Percentiles rank a stretch among this genome's conserved stretches.
These are phyloP conservation scores for Drosophila mauritiana DNA, from an alignment of 1,140 invertebrate species.

Conservation along the genomic window DNA sequence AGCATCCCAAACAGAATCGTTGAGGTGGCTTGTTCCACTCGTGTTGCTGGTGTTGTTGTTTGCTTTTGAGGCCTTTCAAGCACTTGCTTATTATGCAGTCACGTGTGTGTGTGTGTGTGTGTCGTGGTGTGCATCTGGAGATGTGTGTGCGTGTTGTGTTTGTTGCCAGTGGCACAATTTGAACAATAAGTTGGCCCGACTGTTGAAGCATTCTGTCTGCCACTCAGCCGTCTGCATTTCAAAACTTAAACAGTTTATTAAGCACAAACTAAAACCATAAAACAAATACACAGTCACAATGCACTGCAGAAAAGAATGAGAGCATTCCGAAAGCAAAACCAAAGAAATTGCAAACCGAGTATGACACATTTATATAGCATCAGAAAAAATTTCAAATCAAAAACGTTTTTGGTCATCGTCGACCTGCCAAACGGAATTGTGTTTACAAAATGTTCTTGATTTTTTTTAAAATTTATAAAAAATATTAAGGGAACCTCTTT, in stretches of 20 bases:
- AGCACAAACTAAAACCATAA: conserved; percentile 29
- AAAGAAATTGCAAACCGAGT: no score
- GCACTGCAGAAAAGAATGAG: neutral
- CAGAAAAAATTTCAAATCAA: neutral
- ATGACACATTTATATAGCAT: no score
- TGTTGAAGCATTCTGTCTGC: conserved; percentile 43
- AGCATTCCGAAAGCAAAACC: no score
- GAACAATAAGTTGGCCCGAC: conserved; percentile 49
- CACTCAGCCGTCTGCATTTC: conserved; percentile 46
- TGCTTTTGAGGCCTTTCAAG: conserved; percentile 51
- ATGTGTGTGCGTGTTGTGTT: conserved; percentile 18
- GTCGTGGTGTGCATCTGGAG: neutral
- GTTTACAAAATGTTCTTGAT: neutral
- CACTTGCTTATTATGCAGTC: conserved; percentile 53
- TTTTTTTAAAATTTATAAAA: no score
- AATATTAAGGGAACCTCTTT: neutral
- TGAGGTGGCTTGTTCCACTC: conserved; percentile 46
- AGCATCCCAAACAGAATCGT: conserved; percentile 50
- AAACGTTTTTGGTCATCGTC: neutral
- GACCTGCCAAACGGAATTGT: neutral
- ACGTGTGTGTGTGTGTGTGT: conserved; percentile 25
- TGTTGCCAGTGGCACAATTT: conserved; percentile 52
- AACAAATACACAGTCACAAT: neutral
- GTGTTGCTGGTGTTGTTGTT: conserved; percentile 48
- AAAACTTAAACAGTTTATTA: conserved; percentile 66